Evolutionary conservation across 2,113 vertebrate species (phyloP), one percentile per base, ranked within the genome.

Genomic region (Colinus virginianus): DNA sequence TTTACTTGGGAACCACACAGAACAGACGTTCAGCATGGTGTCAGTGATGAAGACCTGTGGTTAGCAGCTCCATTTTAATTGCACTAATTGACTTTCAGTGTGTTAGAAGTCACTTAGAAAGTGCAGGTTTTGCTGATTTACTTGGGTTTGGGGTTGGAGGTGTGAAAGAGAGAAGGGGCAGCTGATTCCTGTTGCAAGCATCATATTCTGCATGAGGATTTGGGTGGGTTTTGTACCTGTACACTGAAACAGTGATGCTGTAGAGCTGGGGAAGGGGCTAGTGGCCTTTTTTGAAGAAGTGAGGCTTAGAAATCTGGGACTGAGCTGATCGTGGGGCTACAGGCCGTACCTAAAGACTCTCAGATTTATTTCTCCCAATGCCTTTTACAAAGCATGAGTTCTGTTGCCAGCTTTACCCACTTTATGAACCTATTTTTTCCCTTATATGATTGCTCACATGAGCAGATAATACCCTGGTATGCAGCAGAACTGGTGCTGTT

Each of bases 71-170:
- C 0, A 0, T 93, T 93, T 96, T 72, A 77, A 93, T 94, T 71
- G 42, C 78, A 85, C 59, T 96, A 96, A 95, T 94, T 94, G 88
- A 90, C 80, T 84, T 96, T 95, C 94, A 93, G 93, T 94, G 90
- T 61, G 81, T 62, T 49, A 68, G 92, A 95, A 96, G 72, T 36
- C 84, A 82, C 84, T 88, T 95, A 91, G 85, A 61, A 94, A 86
- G 46, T 48, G 66, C 0, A 0, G 8, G 43, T 90, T 94, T 89
- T 88, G 83, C 87, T 58, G 21, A 75, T 84, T 85, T 81, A 38
- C 43, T 82, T 87, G 64, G 61, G 15, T 67, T 56, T 48, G 38
- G n/a, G 19, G 53, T 63, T 32, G 16, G 46, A 92, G n/a, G 63
- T 3, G 8, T 1, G 15, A 79, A 59, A 81, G 63, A 49, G 58